Base-by-base conservation (phyloP, 1,140 invertebrate species). In the Daktulosphaira vitifoliae region DNA sequence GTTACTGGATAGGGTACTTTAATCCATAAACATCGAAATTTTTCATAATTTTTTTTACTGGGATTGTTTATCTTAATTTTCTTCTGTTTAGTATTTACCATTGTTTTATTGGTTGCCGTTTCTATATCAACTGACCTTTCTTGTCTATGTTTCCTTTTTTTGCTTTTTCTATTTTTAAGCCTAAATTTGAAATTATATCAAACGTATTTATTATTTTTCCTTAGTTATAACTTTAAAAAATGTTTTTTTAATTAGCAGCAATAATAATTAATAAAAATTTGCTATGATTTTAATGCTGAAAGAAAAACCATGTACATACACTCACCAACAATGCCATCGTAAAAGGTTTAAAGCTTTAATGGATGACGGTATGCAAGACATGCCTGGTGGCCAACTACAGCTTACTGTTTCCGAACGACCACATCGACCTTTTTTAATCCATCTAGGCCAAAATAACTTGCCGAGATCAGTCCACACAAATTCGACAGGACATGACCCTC, bases 311-410 rank as follows among this genome's bases (percentile, higher is more conserved):
- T n/a, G 29, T 33, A 6, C 29, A 11, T 7, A 20, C 37, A 65
- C 33, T 68, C 66, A 71, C 72, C 72, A 71, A 69, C 76, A 78
- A 64, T 77, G 75, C 76, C 76, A 78, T 15, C 76, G 68, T 29
- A 78, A 72, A 8, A 78, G 65, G 26, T 74, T 70, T 2, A 78
- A 66, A 4, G 72, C 72, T n/a, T 65, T 68, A 6, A 71, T 70
- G 0, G 69, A 72, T 3, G 71, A 71, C 2, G 74, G 72, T 5
- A 73, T 70, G 53, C 77, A 78, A 13, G 72, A 68, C 76, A 78
- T 77, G 5, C 77, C 77, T 1, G 74, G 72, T 8, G 77, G 77
- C 76, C 76, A 77, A 9, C 73, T 75, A 65, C 77, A 78, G 7
- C 71, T 66, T 20, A 65, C 56, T 0, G 67, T 69, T 20, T 49